Evolutionary conservation across 2,888 invertebrate genomes (phyloP), one percentile per base, ranked within the genome.

Genomic region (Autographa pulchrina): DNA sequence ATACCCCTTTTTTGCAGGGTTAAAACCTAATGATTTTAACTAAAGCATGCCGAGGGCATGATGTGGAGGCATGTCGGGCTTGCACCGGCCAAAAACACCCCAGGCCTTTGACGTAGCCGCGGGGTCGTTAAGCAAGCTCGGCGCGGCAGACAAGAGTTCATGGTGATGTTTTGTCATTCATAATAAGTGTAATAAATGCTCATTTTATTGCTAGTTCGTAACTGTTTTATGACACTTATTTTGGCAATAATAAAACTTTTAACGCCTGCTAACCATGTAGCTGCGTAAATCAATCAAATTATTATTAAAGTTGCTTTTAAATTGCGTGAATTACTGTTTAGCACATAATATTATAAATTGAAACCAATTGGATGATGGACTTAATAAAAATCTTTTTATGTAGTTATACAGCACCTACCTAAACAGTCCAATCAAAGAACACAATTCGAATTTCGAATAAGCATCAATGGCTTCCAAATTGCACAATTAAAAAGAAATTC

Each of bases 211-310:
- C 16, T 6, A 48, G 5, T 38, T 11, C 38, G 38, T 38, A 38
- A 38, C 11, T n/a, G n/a, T 5, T 48, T 48, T 48, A 48, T 48
- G 25, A 25, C 25, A 25, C 25, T 25, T 25, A 25, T 25, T 25
- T 25, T 25, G 7, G 48, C 48, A 16, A 1, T n/a, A 6, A 48
- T 48, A 43, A 43, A 43, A 43, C 43, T 14, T 14, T 43, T 43
- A 43, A 43, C 16, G 43, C 43, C 14, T 43, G 43, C 6, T 48
- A 7, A 78, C 69, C 54, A 61, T 61, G 32, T 43, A 65, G 60
- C 65, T n/a, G 69, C 70, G 65, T 83, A 78, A 84, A 76, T 84
- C 78, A 84, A 76, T 78, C 54, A 62, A n/a, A 48, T 48, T 48
- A 48, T 48, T 72, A 65, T 63, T 70, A 72, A 62, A 68, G 65